Base-by-base conservation (phyloP, 2,113 vertebrate genomes). In the Asarcornis scutulata region DNA sequence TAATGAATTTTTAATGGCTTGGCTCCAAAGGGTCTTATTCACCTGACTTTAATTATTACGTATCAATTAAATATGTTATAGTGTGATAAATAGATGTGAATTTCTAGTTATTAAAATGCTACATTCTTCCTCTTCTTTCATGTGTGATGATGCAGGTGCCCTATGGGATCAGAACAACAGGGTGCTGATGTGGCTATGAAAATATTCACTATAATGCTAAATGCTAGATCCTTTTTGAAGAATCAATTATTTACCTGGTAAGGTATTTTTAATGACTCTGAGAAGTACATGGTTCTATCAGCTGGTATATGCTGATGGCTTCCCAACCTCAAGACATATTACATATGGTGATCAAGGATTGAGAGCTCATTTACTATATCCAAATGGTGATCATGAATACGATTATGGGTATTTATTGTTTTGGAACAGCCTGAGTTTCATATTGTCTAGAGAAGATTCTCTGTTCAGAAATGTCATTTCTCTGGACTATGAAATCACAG, bases 271-370 rank as follows among this genome's bases (percentile, higher is more conserved):
- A 68, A 34, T 26, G 13, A 66, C 12, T 2, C 23, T 40, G 40
- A 78, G n/a, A n/a, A 11, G 31, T 38, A 26, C 9, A 7, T 56
- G 69, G 58, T 59, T 67, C 29, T 71, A 23, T 53, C 17, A 34
- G 0, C 38, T 63, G 9, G 58, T 0, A 0, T 75, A 79, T 11
- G 21, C 20, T 83, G 21, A 60, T 55, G 15, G 8, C 14, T 81
- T 86, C n/a, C 36, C 50, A 50, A 13, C 17, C 25, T 81, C 27
- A 62, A 71, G 23, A 46, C 2, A 0, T 22, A 14, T 27, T 23
- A 88, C 91, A 50, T 42, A 9, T 13, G 14, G 7, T 21, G 14
- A 22, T 59, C 9, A 23, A 84, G 36, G 31, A 52, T 66, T 83
- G 38, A 77, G 13, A 50, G 40, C 22, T 79, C 3, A 4, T 29